Conservation (phyloP, 2,113 vertebrate species). For the Daboia siamensis region DNA sequence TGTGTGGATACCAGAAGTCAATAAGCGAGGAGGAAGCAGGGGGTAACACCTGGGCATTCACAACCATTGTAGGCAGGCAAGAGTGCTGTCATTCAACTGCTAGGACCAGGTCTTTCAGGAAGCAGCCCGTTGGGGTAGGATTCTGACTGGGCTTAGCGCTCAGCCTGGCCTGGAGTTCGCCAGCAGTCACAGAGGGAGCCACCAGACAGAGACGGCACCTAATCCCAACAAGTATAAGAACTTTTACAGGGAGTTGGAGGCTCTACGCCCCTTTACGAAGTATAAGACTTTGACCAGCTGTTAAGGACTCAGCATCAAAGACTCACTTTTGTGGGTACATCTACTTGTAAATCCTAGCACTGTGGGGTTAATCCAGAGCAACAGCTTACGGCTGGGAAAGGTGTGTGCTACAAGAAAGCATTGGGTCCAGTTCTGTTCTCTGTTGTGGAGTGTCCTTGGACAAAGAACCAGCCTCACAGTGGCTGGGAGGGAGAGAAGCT, state of each 20-base stretch:
- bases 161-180: not conserved
- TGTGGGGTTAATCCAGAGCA: not conserved
- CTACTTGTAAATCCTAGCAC: not conserved
- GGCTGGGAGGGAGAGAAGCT: slow-evolving; percentile 46
- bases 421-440: not conserved
- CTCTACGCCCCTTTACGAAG: not conserved
- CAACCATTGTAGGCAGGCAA: not conserved
- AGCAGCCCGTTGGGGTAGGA: not conserved
- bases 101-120: not conserved
- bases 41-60: not conserved
- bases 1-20: not conserved
- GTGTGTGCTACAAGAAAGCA: not conserved
- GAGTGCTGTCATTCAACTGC: not conserved
- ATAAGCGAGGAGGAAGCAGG: not conserved
- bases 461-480: not conserved
- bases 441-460: not conserved
- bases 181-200: not conserved
- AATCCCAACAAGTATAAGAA: not conserved
- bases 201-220: not conserved
- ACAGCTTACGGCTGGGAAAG: not conserved
- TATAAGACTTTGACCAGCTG: not conserved
- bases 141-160: not conserved
- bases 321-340: not conserved
- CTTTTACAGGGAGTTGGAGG: not conserved
- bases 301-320: not conserved